Evolutionary conservation across 2,888 invertebrate species (phyloP).

Genomic region (Rhagophthalmus giganteus): DNA sequence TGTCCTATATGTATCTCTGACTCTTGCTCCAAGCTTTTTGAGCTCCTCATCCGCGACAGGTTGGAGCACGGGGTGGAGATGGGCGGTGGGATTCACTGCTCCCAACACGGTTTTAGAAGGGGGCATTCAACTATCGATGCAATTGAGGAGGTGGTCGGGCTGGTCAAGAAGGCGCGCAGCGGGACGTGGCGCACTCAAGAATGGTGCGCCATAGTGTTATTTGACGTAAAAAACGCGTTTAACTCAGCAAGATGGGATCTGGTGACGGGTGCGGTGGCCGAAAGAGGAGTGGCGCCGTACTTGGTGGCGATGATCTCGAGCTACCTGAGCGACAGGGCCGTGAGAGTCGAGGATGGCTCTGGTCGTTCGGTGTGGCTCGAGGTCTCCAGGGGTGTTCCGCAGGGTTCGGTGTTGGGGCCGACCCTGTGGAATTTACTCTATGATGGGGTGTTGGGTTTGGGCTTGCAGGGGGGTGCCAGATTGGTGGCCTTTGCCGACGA

Average conservation of each 20-base stretch:
- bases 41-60: no score
- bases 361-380: background rate
- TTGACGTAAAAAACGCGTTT: background rate
- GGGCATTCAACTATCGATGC: background rate
- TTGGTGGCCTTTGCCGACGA: background rate
- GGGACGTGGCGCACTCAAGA: background rate
- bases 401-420: conserved; percentile 1
- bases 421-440: background rate
- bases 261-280: background rate
- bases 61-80: no score
- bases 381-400: background rate
- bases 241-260: background rate
- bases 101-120: no score
- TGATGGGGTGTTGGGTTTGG: background rate
- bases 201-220: background rate
- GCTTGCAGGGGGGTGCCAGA: background rate
- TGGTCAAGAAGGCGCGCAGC: background rate
- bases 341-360: background rate
- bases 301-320: background rate
- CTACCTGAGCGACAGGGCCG: background rate
- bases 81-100: no score
- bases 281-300: background rate
- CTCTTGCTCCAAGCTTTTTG: no score
- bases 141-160: background rate
- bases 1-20: no score